Evolutionary conservation across 2,888 invertebrate species (phyloP), one percentile per base, ranked within the genome.

Genomic region (Cremastinae sp.): DNA sequence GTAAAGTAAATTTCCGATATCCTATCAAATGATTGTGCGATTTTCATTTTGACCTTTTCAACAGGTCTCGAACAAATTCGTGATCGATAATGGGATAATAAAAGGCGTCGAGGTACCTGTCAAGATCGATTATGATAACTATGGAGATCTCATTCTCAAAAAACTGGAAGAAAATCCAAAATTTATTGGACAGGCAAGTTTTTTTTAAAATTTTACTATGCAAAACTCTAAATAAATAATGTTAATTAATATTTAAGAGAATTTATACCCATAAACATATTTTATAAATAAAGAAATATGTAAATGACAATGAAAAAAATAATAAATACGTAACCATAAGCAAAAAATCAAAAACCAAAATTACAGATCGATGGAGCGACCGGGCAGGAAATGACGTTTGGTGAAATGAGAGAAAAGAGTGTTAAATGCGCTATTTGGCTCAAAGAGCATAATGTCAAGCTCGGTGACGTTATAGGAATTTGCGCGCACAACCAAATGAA

Each of bases 351-450:
- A n/a, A n/a, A n/a, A n/a, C n/a, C n/a, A n/a, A 12, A 41, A 16
- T 43, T 22, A 41, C 59, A 88, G 88, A 61, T 85, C 10, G 85
- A 86, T 8, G 79, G 74, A 0, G 10, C 68, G 3, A 85, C 85
- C 1, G 84, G 77, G 1, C 14, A 70, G n/a, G 39, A 78, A 18
- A 81, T 83, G 0, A 85, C 83, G 0, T 86, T 79, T 12, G 68
- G 12, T 0, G 70, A 84, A 8, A 81, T 89, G 78, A 55, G 47
- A 47, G 83, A 85, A 4, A 78, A 82, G 7, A 78, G 75, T 9
- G 73, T 85, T 1, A 85, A 84, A 68, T 88, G 88, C 35, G 85
- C 87, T 0, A 55, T 86, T 3, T 88, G 88, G 88, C 5, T 88
- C 68, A 80, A 75, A 49, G 80, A 84, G 12, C 78, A 85, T 61